phyloP scores from a whole-genome alignment of 2,113 vertebrate species.

The Gallinago jamesoni region DNA sequence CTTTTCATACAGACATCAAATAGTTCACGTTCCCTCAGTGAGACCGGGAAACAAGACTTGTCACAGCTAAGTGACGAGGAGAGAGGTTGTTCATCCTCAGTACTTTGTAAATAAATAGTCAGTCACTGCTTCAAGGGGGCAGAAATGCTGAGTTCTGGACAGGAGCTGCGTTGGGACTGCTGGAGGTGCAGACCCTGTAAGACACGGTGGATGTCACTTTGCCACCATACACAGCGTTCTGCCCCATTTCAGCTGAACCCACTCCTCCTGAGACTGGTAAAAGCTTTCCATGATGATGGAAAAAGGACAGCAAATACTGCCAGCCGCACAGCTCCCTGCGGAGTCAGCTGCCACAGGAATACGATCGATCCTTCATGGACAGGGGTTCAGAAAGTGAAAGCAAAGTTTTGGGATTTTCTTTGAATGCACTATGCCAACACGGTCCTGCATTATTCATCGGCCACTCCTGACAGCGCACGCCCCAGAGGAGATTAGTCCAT shows the following conservation, averaged over 20 bases:
- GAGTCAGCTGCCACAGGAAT: background rate
- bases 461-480: background rate
- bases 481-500: background rate
- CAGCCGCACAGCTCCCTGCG: background rate
- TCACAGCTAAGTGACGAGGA: background rate
- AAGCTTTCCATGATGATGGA: background rate
- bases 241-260: background rate
- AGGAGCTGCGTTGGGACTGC: background rate
- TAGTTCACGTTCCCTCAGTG: no score
- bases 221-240: background rate
- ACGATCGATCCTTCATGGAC: fast-evolving
- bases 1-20: background rate
- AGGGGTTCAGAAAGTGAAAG: background rate
- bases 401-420: background rate
- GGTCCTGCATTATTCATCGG: background rate
- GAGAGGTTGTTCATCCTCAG: background rate
- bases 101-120: background rate
- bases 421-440: background rate
- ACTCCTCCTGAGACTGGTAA: background rate
- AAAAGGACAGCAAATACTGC: background rate
- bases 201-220: background rate
- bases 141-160: background rate
- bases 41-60: background rate
- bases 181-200: background rate
- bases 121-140: no score